Evolutionary conservation across 2,797 vertebrate species (phyloP).

Genomic region (Halcyon badia): DNA sequence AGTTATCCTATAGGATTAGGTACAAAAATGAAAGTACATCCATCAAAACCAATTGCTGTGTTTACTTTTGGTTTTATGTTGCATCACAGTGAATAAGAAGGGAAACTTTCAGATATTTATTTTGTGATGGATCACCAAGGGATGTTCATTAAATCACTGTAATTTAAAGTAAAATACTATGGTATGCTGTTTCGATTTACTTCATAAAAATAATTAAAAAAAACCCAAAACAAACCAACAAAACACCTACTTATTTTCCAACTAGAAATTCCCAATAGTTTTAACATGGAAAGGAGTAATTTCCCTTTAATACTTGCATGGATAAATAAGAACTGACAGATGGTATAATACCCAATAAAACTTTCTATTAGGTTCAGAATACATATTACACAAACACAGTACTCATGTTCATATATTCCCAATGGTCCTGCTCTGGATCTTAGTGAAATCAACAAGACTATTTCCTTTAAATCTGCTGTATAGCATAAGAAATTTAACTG

Average conservation of each 20-base stretch:
- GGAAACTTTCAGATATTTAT: not conserved
- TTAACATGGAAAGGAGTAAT: not conserved
- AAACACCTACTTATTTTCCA: not conserved
- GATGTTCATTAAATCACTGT: not conserved
- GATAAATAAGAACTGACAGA: slow-evolving; percentile 48
- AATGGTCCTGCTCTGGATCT: not conserved
- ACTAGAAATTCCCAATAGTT: slow-evolving; percentile 2
- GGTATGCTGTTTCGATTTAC: not conserved
- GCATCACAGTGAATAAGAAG: not conserved
- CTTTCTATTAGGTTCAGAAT: slow-evolving; percentile 20
- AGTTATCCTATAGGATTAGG: not conserved
- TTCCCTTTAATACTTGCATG: not conserved
- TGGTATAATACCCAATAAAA: slow-evolving; percentile 29
- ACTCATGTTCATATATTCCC: not conserved
- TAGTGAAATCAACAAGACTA: not conserved
- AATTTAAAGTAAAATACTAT: slow-evolving; percentile 4
- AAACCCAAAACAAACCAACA: too few relatives aligned
- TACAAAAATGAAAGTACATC: not conserved
- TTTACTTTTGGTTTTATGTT: not conserved
- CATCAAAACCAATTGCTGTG: not conserved
- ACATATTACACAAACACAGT: not conserved
- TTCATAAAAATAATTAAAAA: not conserved
- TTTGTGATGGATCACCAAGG: slow-evolving; percentile 10
- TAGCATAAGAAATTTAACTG: not conserved
- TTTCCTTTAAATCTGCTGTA: not conserved